Base-by-base conservation (phyloP, 1,140 invertebrate species). In the Nasonia longicornis region DNA sequence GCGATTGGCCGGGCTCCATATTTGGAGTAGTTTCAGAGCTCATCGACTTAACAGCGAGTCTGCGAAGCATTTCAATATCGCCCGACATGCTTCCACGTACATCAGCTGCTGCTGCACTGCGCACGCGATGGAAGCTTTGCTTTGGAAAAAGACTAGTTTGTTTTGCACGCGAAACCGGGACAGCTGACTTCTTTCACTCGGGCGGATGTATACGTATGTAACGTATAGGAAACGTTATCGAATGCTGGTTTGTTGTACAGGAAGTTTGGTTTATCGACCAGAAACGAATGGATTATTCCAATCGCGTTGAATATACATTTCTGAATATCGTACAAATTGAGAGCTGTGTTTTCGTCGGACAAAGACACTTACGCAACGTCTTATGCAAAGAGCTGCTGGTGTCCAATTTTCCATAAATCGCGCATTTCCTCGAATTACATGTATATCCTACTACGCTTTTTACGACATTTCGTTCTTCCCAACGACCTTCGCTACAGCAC, bases 11-110 rank as follows among this genome's bases (percentile, higher is more conserved):
- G 20, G 67, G 20, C 45, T 69, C 67, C 45, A 20, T 70, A 71
- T 79, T 71, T 71, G 67, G 66, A 52, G 29, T 58, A 71, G 42
- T 29, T 52, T 79, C 67, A 16, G 0, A 79, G 42, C 29, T 69
- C 42, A 42, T 79, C 14, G 45, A 12, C 48, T 38, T 63, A 71
- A 29, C 45, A 79, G 69, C n/a, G 11, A 29, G 2, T 58, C 52
- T 4, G 52, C 20, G n/a, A 31, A 58, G 45, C 48, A 58, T 58
- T 58, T 70, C 52, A 67, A 67, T 67, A 67, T 31, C 22, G 66
- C 12, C 22, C 26, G 66, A 67, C 14, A 31, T 67, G 66, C 26
- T 67, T 31, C 26, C 6, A 67, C 26, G 11, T 66, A 66, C n/a
- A 58, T n/a, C 6, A 7, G 20, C 52, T 20, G 52, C 52, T 58